These are phyloP conservation scores for Todus mexicanus DNA, from an alignment of 2,797 vertebrate genomes.

Conservation along the genomic window DNA sequence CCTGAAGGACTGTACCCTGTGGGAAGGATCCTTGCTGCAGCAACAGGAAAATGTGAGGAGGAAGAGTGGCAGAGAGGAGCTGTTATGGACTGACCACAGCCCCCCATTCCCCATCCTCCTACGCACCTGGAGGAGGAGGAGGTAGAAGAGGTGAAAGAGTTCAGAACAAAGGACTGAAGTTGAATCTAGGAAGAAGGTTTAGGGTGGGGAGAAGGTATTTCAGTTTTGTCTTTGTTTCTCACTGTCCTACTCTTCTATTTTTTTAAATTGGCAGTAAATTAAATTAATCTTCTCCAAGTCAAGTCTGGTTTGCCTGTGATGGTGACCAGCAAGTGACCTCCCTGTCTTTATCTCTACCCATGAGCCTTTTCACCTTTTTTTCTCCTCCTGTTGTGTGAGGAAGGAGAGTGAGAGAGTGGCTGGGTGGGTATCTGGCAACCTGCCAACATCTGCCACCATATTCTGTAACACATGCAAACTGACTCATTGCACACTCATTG, in stretches of 20 bases:
- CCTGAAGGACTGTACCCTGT: not conserved
- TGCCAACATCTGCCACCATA: not conserved
- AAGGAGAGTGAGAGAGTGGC: not conserved
- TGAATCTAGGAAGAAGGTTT: not conserved
- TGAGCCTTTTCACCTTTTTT: not conserved
- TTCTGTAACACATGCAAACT: not conserved
- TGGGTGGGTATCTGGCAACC: not conserved
- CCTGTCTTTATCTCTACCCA: not conserved
- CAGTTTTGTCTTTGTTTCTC: not conserved
- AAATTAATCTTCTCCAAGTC: not conserved
- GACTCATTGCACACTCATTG: not conserved
- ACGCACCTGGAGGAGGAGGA: not conserved
- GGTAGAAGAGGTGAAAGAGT: not conserved
- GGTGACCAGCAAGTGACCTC: not conserved
- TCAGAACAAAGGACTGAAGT: not conserved
- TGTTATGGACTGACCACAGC: not conserved
- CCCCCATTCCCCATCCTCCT: not conserved
- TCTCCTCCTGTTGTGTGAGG: not conserved
- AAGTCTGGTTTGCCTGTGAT: not conserved
- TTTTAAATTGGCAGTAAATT: not conserved
- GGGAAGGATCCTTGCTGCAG: rapidly evolving
- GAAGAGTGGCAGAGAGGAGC: not conserved
- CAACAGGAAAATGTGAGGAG: not conserved
- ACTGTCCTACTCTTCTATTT: not conserved
- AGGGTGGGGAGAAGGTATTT: not conserved